A percentile compares a stretch with the other conserved stretches of the same genome.
Conservation (phyloP, 2,113 vertebrate genomes). For the Paradoxurus hermaphroditus region DNA sequence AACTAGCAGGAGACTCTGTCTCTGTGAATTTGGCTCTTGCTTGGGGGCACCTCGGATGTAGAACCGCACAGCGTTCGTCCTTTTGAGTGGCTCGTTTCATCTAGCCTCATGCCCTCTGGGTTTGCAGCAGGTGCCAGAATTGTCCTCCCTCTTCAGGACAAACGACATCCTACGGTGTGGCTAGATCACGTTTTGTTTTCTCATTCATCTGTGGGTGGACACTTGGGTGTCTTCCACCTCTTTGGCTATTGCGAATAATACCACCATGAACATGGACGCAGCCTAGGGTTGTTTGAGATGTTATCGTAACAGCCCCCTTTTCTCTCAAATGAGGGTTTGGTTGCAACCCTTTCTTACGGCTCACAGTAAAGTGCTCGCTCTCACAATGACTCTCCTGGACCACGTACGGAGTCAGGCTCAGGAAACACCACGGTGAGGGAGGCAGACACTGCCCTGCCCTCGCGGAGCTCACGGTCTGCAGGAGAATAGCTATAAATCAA, state of each 20-base stretch:
- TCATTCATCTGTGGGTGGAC: neutral
- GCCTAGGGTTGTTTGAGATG: neutral
- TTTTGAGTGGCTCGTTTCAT: neutral
- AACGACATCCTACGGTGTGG: too few species aligned
- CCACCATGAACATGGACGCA: rapidly evolving
- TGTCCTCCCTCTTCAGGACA: neutral
- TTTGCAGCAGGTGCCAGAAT: rapidly evolving
- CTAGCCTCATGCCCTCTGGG: neutral
- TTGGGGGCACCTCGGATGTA: too few species aligned
- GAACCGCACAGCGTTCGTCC: neutral
- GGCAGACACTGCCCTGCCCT: neutral
- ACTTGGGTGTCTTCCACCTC: neutral
- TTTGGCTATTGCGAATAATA: neutral
- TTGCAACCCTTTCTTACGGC: neutral
- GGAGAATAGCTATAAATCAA: neutral
- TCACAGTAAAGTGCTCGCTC: neutral
- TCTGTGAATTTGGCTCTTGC: neutral
- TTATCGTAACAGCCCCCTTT: neutral
- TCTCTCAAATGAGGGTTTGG: neutral
- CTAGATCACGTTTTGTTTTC: rapidly evolving
- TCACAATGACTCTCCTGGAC: neutral
- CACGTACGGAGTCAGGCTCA: too few species aligned
- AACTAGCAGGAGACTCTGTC: neutral
- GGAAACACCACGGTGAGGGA: neutral
- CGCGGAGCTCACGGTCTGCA: rapidly evolving